Evolutionary conservation across 2,797 vertebrate genomes (phyloP), one percentile per base, ranked within the genome.

Genomic region (Peromyscus attwateri): DNA sequence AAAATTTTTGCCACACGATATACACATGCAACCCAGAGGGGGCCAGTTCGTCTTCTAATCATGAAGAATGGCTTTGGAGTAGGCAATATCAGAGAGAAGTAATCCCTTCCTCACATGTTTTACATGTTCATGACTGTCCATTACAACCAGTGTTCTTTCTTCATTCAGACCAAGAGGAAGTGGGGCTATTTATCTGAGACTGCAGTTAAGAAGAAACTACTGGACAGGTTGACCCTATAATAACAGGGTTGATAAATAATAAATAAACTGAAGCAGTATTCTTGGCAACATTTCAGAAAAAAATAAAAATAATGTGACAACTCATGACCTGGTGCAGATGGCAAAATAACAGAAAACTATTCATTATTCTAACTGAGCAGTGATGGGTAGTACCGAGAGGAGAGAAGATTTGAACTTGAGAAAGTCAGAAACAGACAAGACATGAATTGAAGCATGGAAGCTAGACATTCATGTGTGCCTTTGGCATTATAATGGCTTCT

Each of bases 241-340:
- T 10, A 68, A 79, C 13, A 57, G 55, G 17, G 55, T 57, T 57
- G 16, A 57, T 57, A 57, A 57, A 55, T 55, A 55, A 55, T 55
- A 17, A 55, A 19, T 57, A 79, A 89, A 81, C 52, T 64, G n/a
- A 87, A 89, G 29, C 11, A 37, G 21, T 19, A 9, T 34, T 57
- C 84, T n/a, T 75, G 46, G 52, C 68, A 92, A 66, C 34, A 34
- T 40, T 79, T 87, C n/a, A 46, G 79, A 84, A 82, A 95, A 81
- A 82, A 29, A 27, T 34, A 81, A 64, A 3, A 64, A 40, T 64
- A 90, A 77, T 87, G 43, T 87, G 40, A 55, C 40, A 77, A 27
- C 52, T 31, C 76, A 9, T 12, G 23, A 25, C 23, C 46, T 62
- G 29, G 19, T n/a, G 23, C 70, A 34, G 19, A 37, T 75, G 37